Evolutionary conservation across 2,888 invertebrate genomes (phyloP), one percentile per base, ranked within the genome.

Genomic region (Eutolmus rufibarbis): DNA sequence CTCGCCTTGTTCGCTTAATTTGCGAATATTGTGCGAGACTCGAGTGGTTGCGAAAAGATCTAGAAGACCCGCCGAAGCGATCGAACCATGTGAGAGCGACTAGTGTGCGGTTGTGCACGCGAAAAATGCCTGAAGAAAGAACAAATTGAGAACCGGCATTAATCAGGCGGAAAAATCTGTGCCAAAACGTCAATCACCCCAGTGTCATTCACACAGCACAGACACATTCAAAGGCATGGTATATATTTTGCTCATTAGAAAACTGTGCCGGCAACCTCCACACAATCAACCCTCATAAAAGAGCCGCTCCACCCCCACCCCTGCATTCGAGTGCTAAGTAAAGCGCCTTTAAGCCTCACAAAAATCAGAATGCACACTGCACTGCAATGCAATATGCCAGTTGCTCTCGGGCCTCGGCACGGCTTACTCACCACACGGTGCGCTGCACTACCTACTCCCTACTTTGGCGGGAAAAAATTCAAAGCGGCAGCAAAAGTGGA

Each of bases 181-280:
- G 87, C 81, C 87, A 87, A 86, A 87, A 56, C 86, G 87, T 87
- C 87, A 87, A 79, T 87, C 86, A 87, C 87, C 87, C 79, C 87
- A 66, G 66, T 79, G 87, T 79, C 81, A 78, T 87, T 87, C 81
- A 87, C 79, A 79, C 56, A 46, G 74, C 7, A 74, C 85, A 8
- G n/a, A 82, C 84, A 84, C 16, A 79, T 74, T 8, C 51, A 46
- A 19, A 34, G 31, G 57, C 57, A 56, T 5, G 28, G 34, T 34
- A 34, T 34, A 34, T 31, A 28, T 46, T 19, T 28, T 19, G 57
- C 74, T 43, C 74, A 85, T 74, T 74, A n/a, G 74, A 85, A 85
- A 85, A 85, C 31, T 85, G 85, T 85, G 85, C 74, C 74, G 85
- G 74, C 46, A 85, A 74, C 85, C 46, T 43, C 85, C 19, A 31